A percentile compares a stretch with the other conserved stretches of the same genome.
Evolutionary conservation across 2,797 vertebrate genomes (phyloP).

Genomic region (Cryptoprocta ferox): DNA sequence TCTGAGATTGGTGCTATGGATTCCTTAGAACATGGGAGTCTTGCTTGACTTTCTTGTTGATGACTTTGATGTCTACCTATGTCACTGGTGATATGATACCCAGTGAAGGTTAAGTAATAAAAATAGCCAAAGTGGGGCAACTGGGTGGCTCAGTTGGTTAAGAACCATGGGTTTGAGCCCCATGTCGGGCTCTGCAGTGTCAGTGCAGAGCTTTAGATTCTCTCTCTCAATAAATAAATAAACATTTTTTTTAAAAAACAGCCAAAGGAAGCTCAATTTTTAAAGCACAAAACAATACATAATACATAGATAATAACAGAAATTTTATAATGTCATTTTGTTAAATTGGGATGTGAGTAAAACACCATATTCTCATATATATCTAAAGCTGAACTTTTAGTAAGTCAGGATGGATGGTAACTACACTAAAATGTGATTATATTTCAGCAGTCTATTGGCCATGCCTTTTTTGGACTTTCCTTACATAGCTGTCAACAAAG

Average conservation of each 20-base stretch:
- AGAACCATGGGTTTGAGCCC: too few relatives aligned
- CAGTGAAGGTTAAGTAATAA: background rate
- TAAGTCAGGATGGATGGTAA: background rate
- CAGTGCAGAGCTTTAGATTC: too few relatives aligned
- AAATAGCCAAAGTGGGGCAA: background rate
- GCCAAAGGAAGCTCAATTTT: background rate
- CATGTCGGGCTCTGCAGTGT: too few relatives aligned
- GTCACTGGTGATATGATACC: background rate
- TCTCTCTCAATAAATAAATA: too few relatives aligned
- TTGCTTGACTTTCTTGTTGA: slow-evolving; percentile 93
- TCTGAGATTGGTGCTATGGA: slow-evolving; percentile 91
- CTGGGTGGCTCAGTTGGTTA: too few relatives aligned
- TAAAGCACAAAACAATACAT: background rate
- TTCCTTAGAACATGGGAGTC: slow-evolving; percentile 92
- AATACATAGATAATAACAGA: background rate
- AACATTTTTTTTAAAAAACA: background rate
- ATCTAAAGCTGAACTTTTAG: background rate
- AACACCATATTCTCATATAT: background rate
- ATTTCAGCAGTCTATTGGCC: slow-evolving; percentile 1
- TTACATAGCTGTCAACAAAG: background rate
- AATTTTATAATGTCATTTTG: background rate
- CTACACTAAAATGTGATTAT: background rate
- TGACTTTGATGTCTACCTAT: slow-evolving; percentile 93
- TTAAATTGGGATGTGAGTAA: background rate
- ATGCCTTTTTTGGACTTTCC: background rate